A percentile compares a stretch with the other conserved stretches of the same genome.
Conservation (phyloP, 2,888 invertebrate species). For the Corbicula japonica region DNA sequence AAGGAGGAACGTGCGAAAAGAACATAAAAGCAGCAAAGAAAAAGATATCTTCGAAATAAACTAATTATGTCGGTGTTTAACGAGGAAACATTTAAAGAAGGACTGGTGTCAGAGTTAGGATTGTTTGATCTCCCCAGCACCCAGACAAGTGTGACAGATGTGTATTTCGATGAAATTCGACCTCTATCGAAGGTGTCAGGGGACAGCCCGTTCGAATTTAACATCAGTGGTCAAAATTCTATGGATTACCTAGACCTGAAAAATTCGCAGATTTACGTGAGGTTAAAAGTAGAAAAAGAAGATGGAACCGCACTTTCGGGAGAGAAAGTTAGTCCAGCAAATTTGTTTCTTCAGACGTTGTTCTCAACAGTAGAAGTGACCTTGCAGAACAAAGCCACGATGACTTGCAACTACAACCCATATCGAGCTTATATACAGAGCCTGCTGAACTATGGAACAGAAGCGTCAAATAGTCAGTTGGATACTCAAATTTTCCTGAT, state of each 20-base stretch:
- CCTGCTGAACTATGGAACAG: too few species aligned
- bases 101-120: conserved; percentile 19
- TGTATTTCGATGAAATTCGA: conserved; percentile 26
- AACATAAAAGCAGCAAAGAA: not conserved
- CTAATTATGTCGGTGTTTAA: conserved; percentile 39
- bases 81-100: conserved; percentile 35
- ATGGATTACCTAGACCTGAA: too few species aligned
- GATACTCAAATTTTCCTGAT: conserved; percentile 42
- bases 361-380: conserved; percentile 50
- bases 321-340: conserved; percentile 46
- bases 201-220: conserved; percentile 5
- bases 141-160: conserved; percentile 30
- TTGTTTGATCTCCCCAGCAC: conserved; percentile 33
- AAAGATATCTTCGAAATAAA: conserved; percentile 21
- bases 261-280: too few species aligned
- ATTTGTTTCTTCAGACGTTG: conserved; percentile 45
- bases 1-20: not conserved
- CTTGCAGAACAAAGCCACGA: conserved; percentile 43
- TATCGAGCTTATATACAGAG: conserved; percentile 48
- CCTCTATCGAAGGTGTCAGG: not conserved
- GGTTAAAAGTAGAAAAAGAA: too few species aligned
- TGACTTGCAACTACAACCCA: conserved; percentile 49
- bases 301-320: not conserved
- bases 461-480: conserved; percentile 35
- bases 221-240: too few species aligned